Evolutionary conservation across 2,888 invertebrate genomes (phyloP).

Genomic region (Chymomyza fuscimana): DNA sequence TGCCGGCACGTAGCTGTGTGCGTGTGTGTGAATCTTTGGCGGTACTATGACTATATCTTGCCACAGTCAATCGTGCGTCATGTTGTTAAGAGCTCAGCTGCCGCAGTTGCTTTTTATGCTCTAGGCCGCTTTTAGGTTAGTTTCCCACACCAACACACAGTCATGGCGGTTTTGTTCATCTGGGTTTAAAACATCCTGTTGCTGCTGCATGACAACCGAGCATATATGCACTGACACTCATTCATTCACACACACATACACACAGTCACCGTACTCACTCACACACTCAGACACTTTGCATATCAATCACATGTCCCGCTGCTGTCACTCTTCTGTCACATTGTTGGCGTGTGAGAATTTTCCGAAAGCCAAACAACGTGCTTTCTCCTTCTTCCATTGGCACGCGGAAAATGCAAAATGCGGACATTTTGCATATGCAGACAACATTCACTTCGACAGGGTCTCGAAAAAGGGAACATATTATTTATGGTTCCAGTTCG

Average conservation of each 20-base stretch:
- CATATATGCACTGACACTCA: slow-evolving; percentile 8
- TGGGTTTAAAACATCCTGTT: slow-evolving; percentile 36
- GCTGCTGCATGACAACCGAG: slow-evolving; percentile 12
- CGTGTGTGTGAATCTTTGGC: slow-evolving; percentile 27
- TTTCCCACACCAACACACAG: not conserved
- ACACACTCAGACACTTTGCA: slow-evolving; percentile 48
- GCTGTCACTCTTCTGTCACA: slow-evolving; percentile 65
- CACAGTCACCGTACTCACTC: slow-evolving; percentile 1
- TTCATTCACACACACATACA: slow-evolving; percentile 14
- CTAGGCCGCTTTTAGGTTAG: slow-evolving; percentile 25
- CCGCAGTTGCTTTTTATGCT: not conserved
- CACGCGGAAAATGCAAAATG: not conserved
- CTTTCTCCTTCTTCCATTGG: slow-evolving; percentile 12
- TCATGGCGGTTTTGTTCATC: slow-evolving; percentile 9
- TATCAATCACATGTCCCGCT: slow-evolving; percentile 67
- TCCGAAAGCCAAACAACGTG: slow-evolving; percentile 25
- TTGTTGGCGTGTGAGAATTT: slow-evolving; percentile 54
- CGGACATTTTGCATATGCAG: not conserved
- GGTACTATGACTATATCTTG: not conserved
- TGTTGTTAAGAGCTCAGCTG: not conserved
- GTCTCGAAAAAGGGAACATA: not conserved
- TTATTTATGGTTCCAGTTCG: not conserved
- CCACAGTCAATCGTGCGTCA: not conserved
- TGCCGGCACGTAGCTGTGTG: slow-evolving; percentile 36
- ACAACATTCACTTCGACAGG: not conserved